Evolutionary conservation across 2,888 invertebrate species (phyloP), one percentile per base, ranked within the genome.

Genomic region (Amblyjoppa proteus): DNA sequence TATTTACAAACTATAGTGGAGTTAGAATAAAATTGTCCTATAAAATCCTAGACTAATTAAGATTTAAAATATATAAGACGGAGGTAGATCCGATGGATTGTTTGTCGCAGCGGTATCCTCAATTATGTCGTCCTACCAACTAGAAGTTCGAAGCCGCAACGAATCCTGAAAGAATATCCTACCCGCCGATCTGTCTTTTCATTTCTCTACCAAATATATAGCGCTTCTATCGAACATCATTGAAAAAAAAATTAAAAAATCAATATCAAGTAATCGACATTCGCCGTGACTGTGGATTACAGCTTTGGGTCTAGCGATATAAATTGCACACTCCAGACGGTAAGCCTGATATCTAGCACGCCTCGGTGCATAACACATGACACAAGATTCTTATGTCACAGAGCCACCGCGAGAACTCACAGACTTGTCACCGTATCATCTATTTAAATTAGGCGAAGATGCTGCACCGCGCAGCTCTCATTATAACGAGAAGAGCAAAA

Each of bases 1-100:
- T 82, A 61, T 79, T 76, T 80, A 79, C 82, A 79, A 83, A 83
- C 76, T 81, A 81, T 78, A 74, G 73, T 34, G 3, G 51, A 53
- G 53, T 51, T 51, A 61, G 73, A 69, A 81, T 81, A 61, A 85
- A 76, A 38, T 13, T 64, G 45, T 7, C 28, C 58, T 20, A 31
- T 53, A 45, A 58, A 13, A 45, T 56, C 77, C 77, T 68, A 77
- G 68, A 68, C 41, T 69, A 68, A 13, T 38, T 58, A 28, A 13
- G 68, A 69, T 77, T 68, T n/a, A 53, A 13, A 5, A 41, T 58
- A 49, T 16, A 49, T 49, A 16, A 49, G 45, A 49, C 16, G 16
- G 13, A 16, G 45, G 13, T 16, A 49, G 45, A 16, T 49, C 45
- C 45, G 45, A 49, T 16, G 45, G 16, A 49, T 49, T 49, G 3